A percentile compares a stretch with the other conserved stretches of the same genome.
phyloP scores from a whole-genome alignment of 2,113 vertebrate genomes.

The Sisor rabdophorus region DNA sequence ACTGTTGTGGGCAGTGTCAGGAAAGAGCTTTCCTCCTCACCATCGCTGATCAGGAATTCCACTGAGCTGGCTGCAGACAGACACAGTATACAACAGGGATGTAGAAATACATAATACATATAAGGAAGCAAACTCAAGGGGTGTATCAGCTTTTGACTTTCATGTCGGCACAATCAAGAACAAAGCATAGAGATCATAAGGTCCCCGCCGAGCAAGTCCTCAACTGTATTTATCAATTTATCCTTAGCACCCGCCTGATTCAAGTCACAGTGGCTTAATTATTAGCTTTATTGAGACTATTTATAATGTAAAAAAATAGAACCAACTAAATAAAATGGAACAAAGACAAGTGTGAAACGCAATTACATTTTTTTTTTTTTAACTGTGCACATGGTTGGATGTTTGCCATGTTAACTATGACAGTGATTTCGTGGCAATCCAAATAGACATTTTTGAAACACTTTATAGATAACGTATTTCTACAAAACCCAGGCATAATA shows the following conservation, averaged over 20 bases:
- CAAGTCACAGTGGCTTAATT: background rate
- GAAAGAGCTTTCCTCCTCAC: slow-evolving; percentile 65
- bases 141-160: background rate
- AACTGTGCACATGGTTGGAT: no score
- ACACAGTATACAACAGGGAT: slow-evolving; percentile 11
- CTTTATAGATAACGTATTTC: no score
- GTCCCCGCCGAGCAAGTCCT: no score
- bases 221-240: background rate
- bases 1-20: slow-evolving; percentile 61
- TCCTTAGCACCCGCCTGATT: background rate
- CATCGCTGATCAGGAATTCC: slow-evolving; percentile 65
- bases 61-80: slow-evolving; percentile 63
- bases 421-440: no score
- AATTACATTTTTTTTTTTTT: no score
- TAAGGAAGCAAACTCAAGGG: background rate
- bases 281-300: background rate
- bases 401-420: no score
- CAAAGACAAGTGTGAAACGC: no score
- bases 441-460: no score
- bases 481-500: no score
- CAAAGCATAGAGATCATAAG: background rate
- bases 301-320: background rate
- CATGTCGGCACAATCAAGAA: background rate
- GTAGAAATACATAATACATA: background rate
- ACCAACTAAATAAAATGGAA: background rate